Evolutionary conservation across 2,888 invertebrate genomes (phyloP).

Genomic region (Myathropa florea): DNA sequence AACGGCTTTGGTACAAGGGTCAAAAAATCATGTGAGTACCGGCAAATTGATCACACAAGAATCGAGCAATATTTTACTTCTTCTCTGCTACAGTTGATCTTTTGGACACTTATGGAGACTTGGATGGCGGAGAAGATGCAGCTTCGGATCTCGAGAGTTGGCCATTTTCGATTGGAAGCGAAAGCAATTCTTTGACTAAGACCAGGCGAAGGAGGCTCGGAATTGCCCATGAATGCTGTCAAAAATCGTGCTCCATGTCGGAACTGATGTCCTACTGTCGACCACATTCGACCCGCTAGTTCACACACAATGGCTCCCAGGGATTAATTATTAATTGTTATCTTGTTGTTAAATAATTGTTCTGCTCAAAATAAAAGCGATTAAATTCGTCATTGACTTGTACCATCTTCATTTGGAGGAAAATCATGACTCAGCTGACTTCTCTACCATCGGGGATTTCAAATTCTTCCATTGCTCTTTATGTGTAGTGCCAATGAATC

Average conservation of each 20-base stretch:
- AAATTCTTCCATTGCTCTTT: too few relatives aligned
- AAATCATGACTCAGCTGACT: neutral
- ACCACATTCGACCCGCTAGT: constrained; percentile 5
- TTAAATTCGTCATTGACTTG: neutral
- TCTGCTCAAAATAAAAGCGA: neutral
- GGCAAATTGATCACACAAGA: neutral
- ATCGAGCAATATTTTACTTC: neutral
- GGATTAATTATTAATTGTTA: neutral
- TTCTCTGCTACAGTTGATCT: constrained; percentile 33
- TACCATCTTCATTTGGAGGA: neutral
- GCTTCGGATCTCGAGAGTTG: constrained; percentile 34
- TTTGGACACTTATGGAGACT: constrained; percentile 47
- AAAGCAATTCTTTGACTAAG: constrained; percentile 65
- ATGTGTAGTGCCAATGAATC: too few relatives aligned
- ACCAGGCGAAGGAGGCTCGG: constrained; percentile 74
- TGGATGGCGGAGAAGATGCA: constrained; percentile 36
- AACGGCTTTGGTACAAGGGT: constrained; percentile 73
- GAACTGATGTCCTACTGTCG: constrained; percentile 74
- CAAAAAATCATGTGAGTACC: constrained; percentile 69
- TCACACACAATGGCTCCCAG: neutral
- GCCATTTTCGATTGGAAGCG: constrained; percentile 68
- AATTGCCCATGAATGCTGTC: constrained; percentile 75
- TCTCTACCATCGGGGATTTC: neutral
- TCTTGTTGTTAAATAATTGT: neutral
- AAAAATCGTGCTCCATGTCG: constrained; percentile 70